A percentile compares a stretch with the other conserved stretches of the same genome.
Conservation (phyloP, 2,113 vertebrate species). For the Callipepla squamata region DNA sequence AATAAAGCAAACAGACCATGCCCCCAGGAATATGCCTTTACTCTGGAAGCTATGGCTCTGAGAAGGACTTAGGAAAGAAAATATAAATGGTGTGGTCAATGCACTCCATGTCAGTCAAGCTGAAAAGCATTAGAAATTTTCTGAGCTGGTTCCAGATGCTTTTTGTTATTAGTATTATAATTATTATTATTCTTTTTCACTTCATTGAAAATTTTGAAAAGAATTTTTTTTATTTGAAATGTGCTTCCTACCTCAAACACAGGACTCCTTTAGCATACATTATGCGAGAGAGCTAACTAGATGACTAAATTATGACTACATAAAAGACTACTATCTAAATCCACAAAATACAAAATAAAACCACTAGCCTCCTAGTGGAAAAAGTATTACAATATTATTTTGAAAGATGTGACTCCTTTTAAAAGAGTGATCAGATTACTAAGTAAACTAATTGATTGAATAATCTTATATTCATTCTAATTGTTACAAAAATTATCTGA, state of each 20-base stretch:
- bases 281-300: neutral
- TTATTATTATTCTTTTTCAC: slow-evolving; percentile 39
- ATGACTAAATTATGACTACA: neutral
- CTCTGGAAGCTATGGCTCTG: neutral
- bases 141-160: slow-evolving; percentile 59
- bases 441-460: neutral
- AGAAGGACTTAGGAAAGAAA: slow-evolving; percentile 73
- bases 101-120: slow-evolving; percentile 87
- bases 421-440: neutral
- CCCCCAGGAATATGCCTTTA: neutral
- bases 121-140: slow-evolving; percentile 79
- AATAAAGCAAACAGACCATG: neutral
- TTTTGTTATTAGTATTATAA: slow-evolving; percentile 64
- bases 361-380: neutral
- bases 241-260: neutral
- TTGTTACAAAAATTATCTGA: slow-evolving; percentile 1
- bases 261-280: neutral
- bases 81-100: slow-evolving; percentile 94
- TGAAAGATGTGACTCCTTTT: neutral
- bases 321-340: neutral
- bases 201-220: neutral
- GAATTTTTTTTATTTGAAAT: neutral
- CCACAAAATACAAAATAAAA: neutral
- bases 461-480: neutral
- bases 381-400: neutral